A percentile compares a stretch with the other conserved stretches of the same genome.
Evolutionary conservation across 2,888 invertebrate species (phyloP).

Genomic region (Xylota sylvarum): DNA sequence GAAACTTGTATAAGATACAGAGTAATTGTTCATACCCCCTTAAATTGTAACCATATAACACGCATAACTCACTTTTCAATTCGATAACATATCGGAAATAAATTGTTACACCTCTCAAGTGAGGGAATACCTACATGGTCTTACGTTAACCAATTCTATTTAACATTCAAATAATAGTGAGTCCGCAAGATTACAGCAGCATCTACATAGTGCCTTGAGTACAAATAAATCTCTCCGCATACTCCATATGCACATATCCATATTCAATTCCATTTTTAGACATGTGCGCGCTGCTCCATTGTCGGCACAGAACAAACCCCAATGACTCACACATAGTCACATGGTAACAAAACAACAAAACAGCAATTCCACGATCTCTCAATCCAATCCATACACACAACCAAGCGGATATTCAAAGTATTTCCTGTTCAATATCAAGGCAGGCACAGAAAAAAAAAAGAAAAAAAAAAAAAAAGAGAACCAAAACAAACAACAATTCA

Average conservation of each 20-base stretch:
- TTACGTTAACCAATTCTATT: neutral
- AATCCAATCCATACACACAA: neutral
- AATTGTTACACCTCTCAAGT: neutral
- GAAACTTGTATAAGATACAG: no score
- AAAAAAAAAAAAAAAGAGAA: neutral
- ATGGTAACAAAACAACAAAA: conserved; percentile 18
- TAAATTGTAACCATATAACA: neutral
- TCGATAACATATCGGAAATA: neutral
- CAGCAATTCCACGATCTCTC: conserved; percentile 16
- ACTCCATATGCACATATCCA: neutral
- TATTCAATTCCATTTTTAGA: conserved; percentile 43
- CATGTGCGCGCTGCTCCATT: conserved; percentile 4
- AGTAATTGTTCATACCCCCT: no score
- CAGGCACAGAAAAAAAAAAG: neutral
- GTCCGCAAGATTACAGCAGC: neutral
- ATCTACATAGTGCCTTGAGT: neutral
- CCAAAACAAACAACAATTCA: conserved; percentile 21
- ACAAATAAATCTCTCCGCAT: neutral
- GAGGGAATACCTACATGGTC: neutral
- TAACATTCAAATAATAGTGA: no score
- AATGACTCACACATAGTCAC: conserved; percentile 46
- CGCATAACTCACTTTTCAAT: neutral
- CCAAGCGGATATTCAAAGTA: conserved; percentile 53
- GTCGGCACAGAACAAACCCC: conserved; percentile 28
- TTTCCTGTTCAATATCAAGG: conserved; percentile 43